Conservation (phyloP, 2,888 invertebrate species). For the Drosophila differens region DNA sequence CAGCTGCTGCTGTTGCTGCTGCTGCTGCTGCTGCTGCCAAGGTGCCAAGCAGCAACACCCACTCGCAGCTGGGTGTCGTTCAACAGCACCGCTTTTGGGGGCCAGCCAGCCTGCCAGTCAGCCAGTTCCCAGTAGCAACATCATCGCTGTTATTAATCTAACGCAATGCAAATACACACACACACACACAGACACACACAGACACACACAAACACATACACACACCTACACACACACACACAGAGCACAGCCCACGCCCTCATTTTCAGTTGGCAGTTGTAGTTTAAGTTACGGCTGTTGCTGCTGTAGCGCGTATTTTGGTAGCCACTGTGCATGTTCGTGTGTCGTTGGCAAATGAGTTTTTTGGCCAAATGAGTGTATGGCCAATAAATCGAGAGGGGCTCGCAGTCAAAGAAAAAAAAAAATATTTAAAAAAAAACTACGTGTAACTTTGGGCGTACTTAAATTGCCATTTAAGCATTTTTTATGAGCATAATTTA, state of each 20-base stretch:
- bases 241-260: conserved; percentile 42
- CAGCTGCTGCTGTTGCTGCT: conserved; percentile 21
- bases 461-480: conserved; percentile 77
- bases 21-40: conserved; percentile 54
- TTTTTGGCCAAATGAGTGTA: conserved; percentile 67
- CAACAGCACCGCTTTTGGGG: conserved; percentile 57
- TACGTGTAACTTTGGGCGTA: conserved; percentile 71
- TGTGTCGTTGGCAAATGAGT: conserved; percentile 59
- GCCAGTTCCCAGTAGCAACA: conserved; percentile 58
- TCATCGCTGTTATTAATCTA: conserved; percentile 73
- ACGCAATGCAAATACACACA: conserved; percentile 54
- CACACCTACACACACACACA: conserved; percentile 1
- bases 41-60: conserved; percentile 74
- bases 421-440: conserved; percentile 25
- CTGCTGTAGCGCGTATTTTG: conserved; percentile 68
- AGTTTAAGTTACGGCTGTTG: conserved; percentile 37
- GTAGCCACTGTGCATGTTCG: conserved; percentile 68
- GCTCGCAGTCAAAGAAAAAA: not conserved
- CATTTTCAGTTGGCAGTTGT: conserved; percentile 36
- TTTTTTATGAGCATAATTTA: conserved; percentile 79
- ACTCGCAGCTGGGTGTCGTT: conserved; percentile 67
- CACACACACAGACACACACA: conserved; percentile 8
- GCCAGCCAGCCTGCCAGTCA: conserved; percentile 35
- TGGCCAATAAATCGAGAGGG: conserved; percentile 67
- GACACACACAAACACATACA: not conserved